Evolutionary conservation across 2,888 invertebrate species (phyloP).

Genomic region (Orchesellides sinensis): DNA sequence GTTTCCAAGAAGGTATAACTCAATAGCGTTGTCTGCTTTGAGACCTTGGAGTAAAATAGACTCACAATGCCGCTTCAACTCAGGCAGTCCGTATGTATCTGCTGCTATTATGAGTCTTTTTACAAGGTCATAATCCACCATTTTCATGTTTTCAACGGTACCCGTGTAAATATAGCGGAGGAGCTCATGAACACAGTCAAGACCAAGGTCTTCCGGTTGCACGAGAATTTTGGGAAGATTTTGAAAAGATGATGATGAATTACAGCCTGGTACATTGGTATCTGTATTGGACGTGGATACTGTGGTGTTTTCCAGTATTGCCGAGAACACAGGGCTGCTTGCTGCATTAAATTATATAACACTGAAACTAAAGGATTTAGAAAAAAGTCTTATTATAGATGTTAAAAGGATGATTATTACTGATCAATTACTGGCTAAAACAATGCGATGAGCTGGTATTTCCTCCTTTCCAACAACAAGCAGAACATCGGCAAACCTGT

Average conservation of each 20-base stretch:
- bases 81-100: conserved; percentile 63
- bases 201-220: conserved; percentile 26
- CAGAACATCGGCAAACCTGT: conserved; percentile 66
- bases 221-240: conserved; percentile 35
- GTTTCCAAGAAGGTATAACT: conserved; percentile 68
- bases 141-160: conserved; percentile 59
- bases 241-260: background rate
- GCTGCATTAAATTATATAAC: conserved; percentile 40
- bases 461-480: conserved; percentile 65
- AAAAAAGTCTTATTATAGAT: too few species aligned
- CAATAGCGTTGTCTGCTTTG: conserved; percentile 66
- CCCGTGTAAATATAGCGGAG: conserved; percentile 71
- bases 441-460: conserved; percentile 69
- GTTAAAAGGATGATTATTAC: too few species aligned
- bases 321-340: conserved; percentile 71
- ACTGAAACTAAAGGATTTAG: too few species aligned
- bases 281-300: background rate
- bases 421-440: conserved; percentile 68
- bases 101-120: conserved; percentile 57
- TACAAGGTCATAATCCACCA: conserved; percentile 41
- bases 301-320: conserved; percentile 55
- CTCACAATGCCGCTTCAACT: conserved; percentile 70
- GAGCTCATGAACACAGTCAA: conserved; percentile 65
- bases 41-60: conserved; percentile 54
- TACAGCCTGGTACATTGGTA: conserved; percentile 13